phyloP scores from a whole-genome alignment of 2,797 vertebrate species.

The Characodon lateralis region DNA sequence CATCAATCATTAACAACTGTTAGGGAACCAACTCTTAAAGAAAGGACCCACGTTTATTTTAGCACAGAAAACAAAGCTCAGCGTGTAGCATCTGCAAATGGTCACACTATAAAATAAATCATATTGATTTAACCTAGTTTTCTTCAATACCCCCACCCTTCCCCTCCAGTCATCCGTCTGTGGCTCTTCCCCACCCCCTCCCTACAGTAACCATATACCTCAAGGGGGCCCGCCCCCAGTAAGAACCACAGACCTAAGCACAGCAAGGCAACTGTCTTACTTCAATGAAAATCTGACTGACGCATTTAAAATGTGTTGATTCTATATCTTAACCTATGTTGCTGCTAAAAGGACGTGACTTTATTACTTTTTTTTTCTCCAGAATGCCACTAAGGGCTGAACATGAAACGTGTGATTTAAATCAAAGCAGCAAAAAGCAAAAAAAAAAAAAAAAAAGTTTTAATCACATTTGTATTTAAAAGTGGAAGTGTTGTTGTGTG shows the following conservation, averaged over 20 bases:
- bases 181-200: conserved; percentile 6
- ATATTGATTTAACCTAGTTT: conserved; percentile 3
- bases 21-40: background rate
- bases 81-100: background rate
- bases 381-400: background rate
- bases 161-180: background rate
- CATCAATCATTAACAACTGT: conserved; percentile 13
- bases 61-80: background rate
- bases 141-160: background rate
- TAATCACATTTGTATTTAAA: background rate
- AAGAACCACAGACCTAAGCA: conserved; percentile 4
- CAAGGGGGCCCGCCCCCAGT: background rate
- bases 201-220: conserved; percentile 6
- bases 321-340: background rate
- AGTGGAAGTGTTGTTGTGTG: background rate
- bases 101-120: background rate
- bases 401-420: background rate
- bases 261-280: background rate
- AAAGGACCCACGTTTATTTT: background rate
- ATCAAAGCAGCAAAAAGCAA: background rate
- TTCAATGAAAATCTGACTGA: conserved; percentile 5
- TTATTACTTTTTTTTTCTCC: background rate
- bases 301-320: conserved; percentile 1
- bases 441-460: background rate
- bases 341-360: background rate